Evolutionary conservation across 2,797 vertebrate genomes (phyloP), one percentile per base, ranked within the genome.

Genomic region (Chrosomus eos): DNA sequence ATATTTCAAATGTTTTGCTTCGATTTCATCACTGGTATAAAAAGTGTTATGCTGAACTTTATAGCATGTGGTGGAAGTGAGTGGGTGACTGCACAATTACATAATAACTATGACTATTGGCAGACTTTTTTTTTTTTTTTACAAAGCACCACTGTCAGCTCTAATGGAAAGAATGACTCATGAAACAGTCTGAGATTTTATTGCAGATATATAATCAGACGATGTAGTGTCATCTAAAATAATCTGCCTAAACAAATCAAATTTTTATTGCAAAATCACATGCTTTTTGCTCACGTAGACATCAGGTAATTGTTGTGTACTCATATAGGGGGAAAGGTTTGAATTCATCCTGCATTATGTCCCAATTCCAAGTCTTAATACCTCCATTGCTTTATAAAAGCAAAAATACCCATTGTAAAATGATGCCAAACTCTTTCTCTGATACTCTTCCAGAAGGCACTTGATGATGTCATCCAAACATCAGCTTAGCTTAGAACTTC

Each of bases 21-120:
- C 2, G 19, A 28, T 64, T 80, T 48, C 58, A 80, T 64, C 77
- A 80, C 77, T 80, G 38, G 26, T 33, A 80, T 28, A 66, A 66
- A 80, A 66, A 80, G 40, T 48, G 43, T 53, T 51, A 23, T 33
- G 70, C 51, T 7, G 14, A 53, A 5, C 40, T 82, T 72, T 36
- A 33, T 21, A 74, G 10, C 31, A 76, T 76, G 55, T 76, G 62
- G 10, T 75, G 71, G 71, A 75, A 75, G 28, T 75, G 73, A 75
- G 81, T 83, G 60, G 81, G 81, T 74, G 81, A 75, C 71, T 83
- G 71, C 58, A 75, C 71, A 83, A 51, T 83, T 76, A n/a, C 73
- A 77, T 83, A 83, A 83, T 77, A 58, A 82, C 28, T 74, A 48
- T 62, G 71, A 64, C 28, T 62, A 43, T 38, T 43, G 75, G 43